Conservation (phyloP, 2,888 invertebrate species). For the Acanthococcus lagerstroemiae region DNA sequence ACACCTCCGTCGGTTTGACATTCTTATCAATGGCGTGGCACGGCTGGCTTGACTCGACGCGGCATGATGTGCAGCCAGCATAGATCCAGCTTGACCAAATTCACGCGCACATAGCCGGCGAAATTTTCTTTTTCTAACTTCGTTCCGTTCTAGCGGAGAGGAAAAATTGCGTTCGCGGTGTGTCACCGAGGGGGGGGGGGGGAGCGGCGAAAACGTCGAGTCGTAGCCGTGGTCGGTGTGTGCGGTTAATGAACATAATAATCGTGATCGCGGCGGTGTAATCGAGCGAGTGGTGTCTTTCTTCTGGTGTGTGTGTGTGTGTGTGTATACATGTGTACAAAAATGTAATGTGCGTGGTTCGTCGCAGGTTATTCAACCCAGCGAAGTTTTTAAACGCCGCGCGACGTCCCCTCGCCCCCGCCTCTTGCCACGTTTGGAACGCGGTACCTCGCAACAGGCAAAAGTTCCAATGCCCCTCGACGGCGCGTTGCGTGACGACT, state of each 20-base stretch:
- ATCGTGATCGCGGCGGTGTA: neutral
- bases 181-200: neutral
- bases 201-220: no score
- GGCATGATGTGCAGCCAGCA: no score
- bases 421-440: neutral
- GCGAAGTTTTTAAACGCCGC: slow-evolving; percentile 6
- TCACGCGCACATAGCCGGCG: no score
- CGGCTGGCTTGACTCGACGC: no score
- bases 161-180: neutral
- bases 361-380: slow-evolving; percentile 27
- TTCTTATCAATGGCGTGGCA: no score
- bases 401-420: neutral
- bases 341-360: neutral
- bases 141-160: neutral
- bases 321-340: no score
- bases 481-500: neutral
- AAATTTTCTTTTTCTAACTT: no score
- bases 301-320: no score
- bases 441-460: slow-evolving; percentile 19
- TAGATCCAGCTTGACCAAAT: no score
- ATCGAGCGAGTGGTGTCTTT: neutral
- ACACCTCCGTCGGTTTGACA: no score
- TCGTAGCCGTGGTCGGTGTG: no score
- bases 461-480: slow-evolving; percentile 1
- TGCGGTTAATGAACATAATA: neutral